Base-by-base conservation (phyloP, 2,797 vertebrate genomes). In the Gambelia wislizenii region DNA sequence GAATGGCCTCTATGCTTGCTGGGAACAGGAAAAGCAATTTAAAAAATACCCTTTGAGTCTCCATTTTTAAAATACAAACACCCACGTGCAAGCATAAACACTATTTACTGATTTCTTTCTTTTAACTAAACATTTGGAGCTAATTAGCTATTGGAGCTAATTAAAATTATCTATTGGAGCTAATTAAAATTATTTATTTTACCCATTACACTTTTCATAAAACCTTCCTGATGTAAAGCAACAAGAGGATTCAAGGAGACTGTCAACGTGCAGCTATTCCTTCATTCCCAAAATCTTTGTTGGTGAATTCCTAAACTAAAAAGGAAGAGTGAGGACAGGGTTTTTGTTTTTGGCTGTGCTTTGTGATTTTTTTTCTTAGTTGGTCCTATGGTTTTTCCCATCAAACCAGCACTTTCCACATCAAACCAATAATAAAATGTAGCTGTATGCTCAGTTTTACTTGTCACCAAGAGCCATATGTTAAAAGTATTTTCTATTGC, bases 351-450 rank as follows among this genome's bases (percentile, higher is more conserved):
- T 80, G 81, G 47, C 44, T 52, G 89, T 84, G n/a, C 87, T 69
- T 3, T 9, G 89, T 59, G 61, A 78, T 85, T 92, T 82, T 92
- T 82, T 75, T 89, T 83, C 85, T 81, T 52, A 54, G 67, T 67
- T 49, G 47, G 30, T 72, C 47, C 33, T 54, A 14, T 84, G 83
- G 49, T 33, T 54, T 84, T 25, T 36, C 54, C 18, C 10, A 39
- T 72, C 47, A 54, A n/a, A 20, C n/a, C 8, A 87, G 30, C 64
- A 67, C 22, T 80, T 80, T 39, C 52, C n/a, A n/a, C 20, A 80
- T 59, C n/a, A 80, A 80, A 59, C 20, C 52, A 80, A 18, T 22
- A 80, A 22, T 56, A 81, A 87, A 83, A 49, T 27, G 42, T 33
- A 33, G 39, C 16, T 27, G 7, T 47, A 18, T 36, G 33, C n/a